phyloP scores from a whole-genome alignment of 2,888 invertebrate species.

The Allygus modestus region DNA sequence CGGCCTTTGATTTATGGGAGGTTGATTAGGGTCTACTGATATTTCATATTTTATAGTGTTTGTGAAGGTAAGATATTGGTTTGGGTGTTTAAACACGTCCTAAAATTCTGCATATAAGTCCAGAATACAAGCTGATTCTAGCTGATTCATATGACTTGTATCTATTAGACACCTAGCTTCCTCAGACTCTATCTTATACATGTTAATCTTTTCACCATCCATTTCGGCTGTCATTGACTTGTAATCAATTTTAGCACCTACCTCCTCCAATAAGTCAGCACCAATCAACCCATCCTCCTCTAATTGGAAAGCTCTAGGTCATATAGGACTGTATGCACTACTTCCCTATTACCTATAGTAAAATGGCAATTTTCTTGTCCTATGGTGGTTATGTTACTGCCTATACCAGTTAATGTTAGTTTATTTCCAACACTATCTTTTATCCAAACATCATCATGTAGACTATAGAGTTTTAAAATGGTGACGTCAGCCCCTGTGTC shows the following conservation, averaged over 20 bases:
- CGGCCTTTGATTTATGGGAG: conserved; percentile 61
- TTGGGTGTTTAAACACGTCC: conserved; percentile 26
- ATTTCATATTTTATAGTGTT: conserved; percentile 37
- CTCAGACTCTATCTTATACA: not conserved
- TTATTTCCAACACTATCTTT: not conserved
- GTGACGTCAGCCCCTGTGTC: conserved; percentile 32
- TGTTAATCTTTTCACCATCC: not conserved
- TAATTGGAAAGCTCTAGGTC: not conserved
- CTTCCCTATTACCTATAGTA: conserved; percentile 5
- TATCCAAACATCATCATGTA: conserved; percentile 17
- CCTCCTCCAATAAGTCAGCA: not conserved
- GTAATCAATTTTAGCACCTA: conserved; percentile 28
- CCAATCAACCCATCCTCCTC: conserved; percentile 44
- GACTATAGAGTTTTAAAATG: conserved; percentile 11
- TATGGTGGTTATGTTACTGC: not conserved
- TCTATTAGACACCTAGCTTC: conserved; percentile 64
- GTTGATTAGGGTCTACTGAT: not conserved
- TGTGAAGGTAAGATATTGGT: conserved; percentile 10
- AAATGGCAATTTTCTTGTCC: conserved; percentile 19
- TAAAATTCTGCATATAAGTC: not conserved
- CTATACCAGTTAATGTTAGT: conserved; percentile 4
- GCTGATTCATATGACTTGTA: not conserved
- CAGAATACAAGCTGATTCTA: not conserved
- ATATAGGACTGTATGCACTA: not conserved
- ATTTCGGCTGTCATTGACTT: not conserved